Evolutionary conservation across 2,113 vertebrate species (phyloP), one percentile per base, ranked within the genome.

Genomic region (Stegastes partitus): DNA sequence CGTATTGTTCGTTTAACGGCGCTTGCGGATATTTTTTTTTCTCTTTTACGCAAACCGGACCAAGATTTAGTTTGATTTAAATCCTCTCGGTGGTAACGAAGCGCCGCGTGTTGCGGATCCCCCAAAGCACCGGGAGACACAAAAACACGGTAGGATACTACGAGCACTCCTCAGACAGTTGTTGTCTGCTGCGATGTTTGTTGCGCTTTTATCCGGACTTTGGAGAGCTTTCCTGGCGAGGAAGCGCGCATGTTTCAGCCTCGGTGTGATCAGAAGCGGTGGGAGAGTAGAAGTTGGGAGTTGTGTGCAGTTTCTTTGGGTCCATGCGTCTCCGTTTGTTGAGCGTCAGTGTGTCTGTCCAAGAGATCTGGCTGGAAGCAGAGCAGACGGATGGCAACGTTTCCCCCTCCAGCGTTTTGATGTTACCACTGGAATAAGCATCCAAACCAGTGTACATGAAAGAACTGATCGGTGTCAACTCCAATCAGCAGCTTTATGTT

Each of bases 141-240:
- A 18, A n/a, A 42, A 15, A 12, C 2, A 12, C 85, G 90, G 88
- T 87, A 89, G 81, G 84, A 63, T 0, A 50, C 31, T 10, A 2
- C 3, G 8, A n/a, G 55, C 0, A n/a, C 45, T 47, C 16, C 10
- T 5, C 47, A n/a, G 1, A 1, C 26, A 5, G 45, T 16, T 11
- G n/a, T 16, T 53, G 53, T 37, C 44, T 26, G 39, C 11, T 44
- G 25, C 3, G 4, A 3, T 9, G 0, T 34, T 57, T 11, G 2
- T 26, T n/a, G 6, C 1, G 39, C 1, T 28, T n/a, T 28, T 18
- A 3, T 0, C 4, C n/a, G 37, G 42, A 23, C 21, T 39, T 54
- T 11, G 16, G 7, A 11, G 25, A 19, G 10, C 1, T 23, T 28
- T 22, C 28, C 5, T 8, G 26, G 11, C 7, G 26, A 6, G 18